phyloP scores from a whole-genome alignment of 1,140 invertebrate genomes.

The Episyrphus balteatus region DNA sequence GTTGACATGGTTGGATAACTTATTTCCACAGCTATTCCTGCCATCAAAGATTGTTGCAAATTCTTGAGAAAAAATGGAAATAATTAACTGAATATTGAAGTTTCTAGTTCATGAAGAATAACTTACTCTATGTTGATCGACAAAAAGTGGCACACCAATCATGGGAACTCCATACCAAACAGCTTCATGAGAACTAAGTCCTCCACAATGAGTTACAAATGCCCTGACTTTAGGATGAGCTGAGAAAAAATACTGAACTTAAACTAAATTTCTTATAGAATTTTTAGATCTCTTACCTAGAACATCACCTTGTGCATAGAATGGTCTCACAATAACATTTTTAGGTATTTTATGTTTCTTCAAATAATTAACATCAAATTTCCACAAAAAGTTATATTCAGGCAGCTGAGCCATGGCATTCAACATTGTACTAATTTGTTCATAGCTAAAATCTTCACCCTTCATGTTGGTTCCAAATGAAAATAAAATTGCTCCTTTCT shows the following conservation, averaged over 20 bases:
- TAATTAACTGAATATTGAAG: too few relatives aligned
- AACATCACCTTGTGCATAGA: conserved; percentile 25
- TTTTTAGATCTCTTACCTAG: conserved; percentile 12
- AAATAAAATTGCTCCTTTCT: conserved; percentile 28
- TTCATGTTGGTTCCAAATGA: conserved; percentile 16
- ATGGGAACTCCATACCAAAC: conserved; percentile 43
- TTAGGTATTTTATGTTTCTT: neutral
- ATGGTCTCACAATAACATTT: conserved; percentile 2
- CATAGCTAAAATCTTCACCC: conserved; percentile 1
- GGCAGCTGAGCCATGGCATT: conserved; percentile 3
- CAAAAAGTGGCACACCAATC: conserved; percentile 46
- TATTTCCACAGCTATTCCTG: neutral
- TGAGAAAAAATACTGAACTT: conserved; percentile 15
- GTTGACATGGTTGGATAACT: neutral
- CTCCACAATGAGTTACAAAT: conserved; percentile 45
- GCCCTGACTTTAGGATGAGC: conserved; percentile 38
- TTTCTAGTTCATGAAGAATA: neutral
- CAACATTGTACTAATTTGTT: conserved; percentile 3
- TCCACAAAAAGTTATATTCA: conserved; percentile 30
- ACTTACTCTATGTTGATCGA: conserved; percentile 42
- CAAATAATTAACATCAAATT: conserved; percentile 14
- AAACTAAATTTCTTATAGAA: too few relatives aligned
- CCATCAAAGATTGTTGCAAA: neutral
- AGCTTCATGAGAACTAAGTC: conserved; percentile 41
- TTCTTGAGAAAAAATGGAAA: neutral